A percentile compares a stretch with the other conserved stretches of the same genome.
phyloP scores from a whole-genome alignment of 2,113 vertebrate genomes.

The Gulo gulo region DNA sequence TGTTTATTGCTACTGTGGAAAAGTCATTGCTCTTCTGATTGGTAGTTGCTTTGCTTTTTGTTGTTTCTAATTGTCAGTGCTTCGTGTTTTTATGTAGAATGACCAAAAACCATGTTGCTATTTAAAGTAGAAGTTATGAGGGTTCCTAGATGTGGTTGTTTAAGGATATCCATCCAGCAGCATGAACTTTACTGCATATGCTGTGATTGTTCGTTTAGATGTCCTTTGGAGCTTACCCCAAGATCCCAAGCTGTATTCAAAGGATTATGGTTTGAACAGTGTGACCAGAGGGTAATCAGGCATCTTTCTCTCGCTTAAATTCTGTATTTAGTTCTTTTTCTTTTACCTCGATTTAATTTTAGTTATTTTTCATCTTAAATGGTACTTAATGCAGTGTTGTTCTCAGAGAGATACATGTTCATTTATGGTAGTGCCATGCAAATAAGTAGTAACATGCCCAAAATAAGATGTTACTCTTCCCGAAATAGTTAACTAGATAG shows the following conservation, averaged over 20 bases:
- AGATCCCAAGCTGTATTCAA: background rate
- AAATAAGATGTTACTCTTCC: background rate
- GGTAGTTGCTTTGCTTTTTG: background rate
- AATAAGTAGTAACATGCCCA: background rate
- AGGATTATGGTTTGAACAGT: background rate
- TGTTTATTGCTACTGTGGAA: background rate
- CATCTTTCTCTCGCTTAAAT: constrained; percentile 12
- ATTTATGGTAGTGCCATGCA: background rate
- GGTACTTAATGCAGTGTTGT: background rate
- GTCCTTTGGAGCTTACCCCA: background rate
- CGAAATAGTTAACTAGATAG: background rate
- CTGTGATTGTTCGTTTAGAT: background rate
- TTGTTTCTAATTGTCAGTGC: background rate
- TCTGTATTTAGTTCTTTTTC: background rate
- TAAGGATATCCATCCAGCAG: background rate
- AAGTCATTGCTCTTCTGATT: background rate
- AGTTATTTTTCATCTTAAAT: background rate
- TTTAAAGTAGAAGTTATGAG: background rate
- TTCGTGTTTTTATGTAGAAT: background rate
- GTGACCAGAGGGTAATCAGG: background rate
- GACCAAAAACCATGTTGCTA: background rate
- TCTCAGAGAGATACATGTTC: background rate
- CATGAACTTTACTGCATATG: background rate
- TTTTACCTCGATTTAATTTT: background rate
- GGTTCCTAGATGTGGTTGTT: background rate